phyloP scores from a whole-genome alignment of 2,797 vertebrate species.

The Cyclopterus lumpus region DNA sequence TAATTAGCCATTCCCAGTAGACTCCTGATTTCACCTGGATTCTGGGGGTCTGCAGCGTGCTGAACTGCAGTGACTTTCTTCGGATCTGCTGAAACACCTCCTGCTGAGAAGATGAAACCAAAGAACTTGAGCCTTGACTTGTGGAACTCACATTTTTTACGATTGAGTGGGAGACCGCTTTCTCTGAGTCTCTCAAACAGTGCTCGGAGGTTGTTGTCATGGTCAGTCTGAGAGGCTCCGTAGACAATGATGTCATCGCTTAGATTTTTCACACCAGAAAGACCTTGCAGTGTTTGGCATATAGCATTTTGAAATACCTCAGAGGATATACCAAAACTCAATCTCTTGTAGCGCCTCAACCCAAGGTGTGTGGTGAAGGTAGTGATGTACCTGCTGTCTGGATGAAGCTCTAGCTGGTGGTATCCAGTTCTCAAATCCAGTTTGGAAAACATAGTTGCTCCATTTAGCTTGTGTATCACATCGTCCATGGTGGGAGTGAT shows the following conservation, averaged over 20 bases:
- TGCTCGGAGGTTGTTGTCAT: constrained; percentile 22
- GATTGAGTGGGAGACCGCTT: not conserved
- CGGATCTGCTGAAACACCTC: constrained; percentile 29
- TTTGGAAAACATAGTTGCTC: too few relatives aligned
- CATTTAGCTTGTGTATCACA: too few relatives aligned
- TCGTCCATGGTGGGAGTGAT: too few relatives aligned
- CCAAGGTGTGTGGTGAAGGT: constrained; percentile 39
- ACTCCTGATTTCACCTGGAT: not conserved
- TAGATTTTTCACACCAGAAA: constrained; percentile 32
- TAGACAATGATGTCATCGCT: constrained; percentile 46
- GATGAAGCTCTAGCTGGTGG: too few relatives aligned
- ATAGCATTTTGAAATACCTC: constrained; percentile 48
- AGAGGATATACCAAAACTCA: too few relatives aligned
- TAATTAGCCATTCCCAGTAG: too few relatives aligned
- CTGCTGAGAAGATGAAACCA: constrained; percentile 32
- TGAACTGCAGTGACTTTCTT: constrained; percentile 15
- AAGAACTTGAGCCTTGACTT: constrained; percentile 39
- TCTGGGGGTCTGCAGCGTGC: not conserved
- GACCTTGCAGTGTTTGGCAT: constrained; percentile 23
- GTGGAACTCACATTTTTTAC: too few relatives aligned
- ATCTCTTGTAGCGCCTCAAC: constrained; percentile 30
- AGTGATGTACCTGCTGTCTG: constrained; percentile 27
- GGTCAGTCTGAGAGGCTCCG: constrained; percentile 7
- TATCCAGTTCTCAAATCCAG: too few relatives aligned
- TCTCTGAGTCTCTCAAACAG: constrained; percentile 41